phyloP scores from a whole-genome alignment of 2,113 vertebrate species.

The Cyprinodon variegatus region DNA sequence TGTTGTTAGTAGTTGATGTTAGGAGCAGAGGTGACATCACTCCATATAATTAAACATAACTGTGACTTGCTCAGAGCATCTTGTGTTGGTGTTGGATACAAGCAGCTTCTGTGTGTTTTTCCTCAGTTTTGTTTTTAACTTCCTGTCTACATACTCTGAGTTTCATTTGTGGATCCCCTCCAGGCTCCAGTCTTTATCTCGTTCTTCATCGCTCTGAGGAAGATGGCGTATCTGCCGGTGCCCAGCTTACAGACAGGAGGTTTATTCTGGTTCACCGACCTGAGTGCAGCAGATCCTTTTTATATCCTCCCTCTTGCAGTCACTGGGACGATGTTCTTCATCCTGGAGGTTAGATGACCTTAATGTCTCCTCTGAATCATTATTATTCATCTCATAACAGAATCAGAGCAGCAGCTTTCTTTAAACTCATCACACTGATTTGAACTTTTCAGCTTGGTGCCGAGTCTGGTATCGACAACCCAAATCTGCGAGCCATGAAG shows the following conservation, averaged over 20 bases:
- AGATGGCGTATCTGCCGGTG: conserved; percentile 89
- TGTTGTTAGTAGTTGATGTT: too few species aligned
- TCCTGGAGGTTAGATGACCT: conserved; percentile 82
- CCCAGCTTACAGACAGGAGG: conserved; percentile 89
- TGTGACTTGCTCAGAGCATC: too few species aligned
- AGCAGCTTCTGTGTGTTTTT: too few species aligned
- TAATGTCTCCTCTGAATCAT: neutral
- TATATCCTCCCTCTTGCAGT: conserved; percentile 84
- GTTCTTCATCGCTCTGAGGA: conserved; percentile 90
- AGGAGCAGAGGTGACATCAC: too few species aligned
- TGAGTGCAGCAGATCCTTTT: conserved; percentile 84
- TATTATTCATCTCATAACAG: neutral
- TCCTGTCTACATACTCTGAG: neutral
- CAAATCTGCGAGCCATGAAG: conserved; percentile 86
- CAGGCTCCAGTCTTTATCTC: conserved; percentile 90
- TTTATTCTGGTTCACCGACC: conserved; percentile 85
- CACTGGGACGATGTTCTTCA: conserved; percentile 86
- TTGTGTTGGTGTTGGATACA: too few species aligned
- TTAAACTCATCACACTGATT: neutral
- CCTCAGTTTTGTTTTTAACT: neutral
- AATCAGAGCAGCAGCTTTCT: neutral
- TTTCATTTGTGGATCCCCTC: neutral
- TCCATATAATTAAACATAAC: too few species aligned
- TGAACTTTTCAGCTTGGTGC: conserved; percentile 78
- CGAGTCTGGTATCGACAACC: conserved; percentile 86